A percentile compares a stretch with the other conserved stretches of the same genome.
Conservation (phyloP, 2,113 vertebrate genomes). For the Chaetodon trifascialis region DNA sequence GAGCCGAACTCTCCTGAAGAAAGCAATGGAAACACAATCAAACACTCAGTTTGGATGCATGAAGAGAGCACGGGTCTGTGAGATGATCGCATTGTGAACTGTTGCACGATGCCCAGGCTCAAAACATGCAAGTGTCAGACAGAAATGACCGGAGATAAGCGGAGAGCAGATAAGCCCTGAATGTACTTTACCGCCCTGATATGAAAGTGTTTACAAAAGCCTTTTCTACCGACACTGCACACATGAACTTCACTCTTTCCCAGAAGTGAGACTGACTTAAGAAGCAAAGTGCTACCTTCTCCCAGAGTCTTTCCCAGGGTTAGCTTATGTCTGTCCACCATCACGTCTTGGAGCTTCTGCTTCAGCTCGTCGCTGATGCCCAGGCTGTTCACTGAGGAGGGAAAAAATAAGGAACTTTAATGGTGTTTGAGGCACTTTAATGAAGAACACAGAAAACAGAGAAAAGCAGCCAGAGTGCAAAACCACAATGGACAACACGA, state of each 20-base stretch:
- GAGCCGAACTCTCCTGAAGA: slow-evolving; percentile 92
- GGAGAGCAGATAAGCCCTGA: slow-evolving; percentile 3
- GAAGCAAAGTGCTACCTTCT: slow-evolving; percentile 83
- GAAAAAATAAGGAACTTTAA: slow-evolving; percentile 19
- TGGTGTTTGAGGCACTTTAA: slow-evolving; percentile 20
- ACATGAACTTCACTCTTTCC: not conserved
- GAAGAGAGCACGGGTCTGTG: too few species aligned
- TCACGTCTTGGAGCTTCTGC: slow-evolving; percentile 92
- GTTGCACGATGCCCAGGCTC: not conserved
- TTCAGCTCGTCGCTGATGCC: slow-evolving; percentile 93
- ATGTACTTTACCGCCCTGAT: not conserved
- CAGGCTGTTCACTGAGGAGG: slow-evolving; percentile 89
- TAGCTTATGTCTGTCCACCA: slow-evolving; percentile 93
- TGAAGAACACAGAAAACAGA: slow-evolving; percentile 27
- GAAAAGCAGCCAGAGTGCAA: slow-evolving; percentile 31
- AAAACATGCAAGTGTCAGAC: not conserved
- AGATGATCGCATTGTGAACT: slow-evolving; percentile 4
- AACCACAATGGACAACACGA: slow-evolving; percentile 21
- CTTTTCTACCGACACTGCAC: not conserved
- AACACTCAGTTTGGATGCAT: slow-evolving; percentile 21
- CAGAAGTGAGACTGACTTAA: not conserved
- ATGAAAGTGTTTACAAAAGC: not conserved
- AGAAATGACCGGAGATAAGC: slow-evolving; percentile 10
- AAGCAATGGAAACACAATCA: slow-evolving; percentile 34
- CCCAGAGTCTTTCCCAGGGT: slow-evolving; percentile 93